Evolutionary conservation across 2,113 vertebrate genomes (phyloP).

Genomic region (Hiodon tergisus): DNA sequence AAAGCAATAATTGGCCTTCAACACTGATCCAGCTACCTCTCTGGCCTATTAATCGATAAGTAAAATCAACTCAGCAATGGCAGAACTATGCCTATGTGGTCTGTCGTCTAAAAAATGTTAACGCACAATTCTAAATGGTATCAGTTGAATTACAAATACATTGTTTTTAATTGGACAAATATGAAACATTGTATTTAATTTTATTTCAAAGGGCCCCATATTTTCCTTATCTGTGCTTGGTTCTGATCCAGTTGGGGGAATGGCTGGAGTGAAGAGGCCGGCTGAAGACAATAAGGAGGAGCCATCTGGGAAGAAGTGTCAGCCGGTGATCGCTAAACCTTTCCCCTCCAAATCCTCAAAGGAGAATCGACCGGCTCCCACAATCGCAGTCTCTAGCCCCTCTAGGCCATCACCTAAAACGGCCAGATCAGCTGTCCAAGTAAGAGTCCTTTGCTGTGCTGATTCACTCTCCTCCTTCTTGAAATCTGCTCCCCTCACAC

Average conservation of each 20-base stretch:
- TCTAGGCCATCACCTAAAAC: conserved; percentile 27
- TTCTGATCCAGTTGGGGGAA: conserved; percentile 72
- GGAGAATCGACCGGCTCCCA: conserved; percentile 47
- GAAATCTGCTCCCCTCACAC: too few relatives aligned
- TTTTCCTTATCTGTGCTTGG: conserved; percentile 12
- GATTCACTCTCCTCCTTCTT: too few relatives aligned
- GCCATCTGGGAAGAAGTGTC: conserved; percentile 70
- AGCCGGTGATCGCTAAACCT: conserved; percentile 43
- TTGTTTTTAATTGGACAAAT: background rate
- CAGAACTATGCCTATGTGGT: too few relatives aligned
- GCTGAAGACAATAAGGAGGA: conserved; percentile 55
- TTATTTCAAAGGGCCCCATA: background rate
- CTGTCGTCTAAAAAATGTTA: too few relatives aligned
- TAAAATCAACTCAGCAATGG: too few relatives aligned
- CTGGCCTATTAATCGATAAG: too few relatives aligned
- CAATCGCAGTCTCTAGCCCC: conserved; percentile 21
- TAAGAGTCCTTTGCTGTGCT: conserved; percentile 9
- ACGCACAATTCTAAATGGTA: too few relatives aligned
- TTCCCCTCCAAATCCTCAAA: conserved; percentile 41
- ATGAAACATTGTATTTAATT: background rate
- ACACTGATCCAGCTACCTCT: too few relatives aligned
- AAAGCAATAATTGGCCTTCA: too few relatives aligned
- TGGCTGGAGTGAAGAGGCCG: conserved; percentile 79
- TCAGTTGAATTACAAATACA: background rate
- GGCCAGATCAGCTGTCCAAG: conserved; percentile 32